A percentile compares a stretch with the other conserved stretches of the same genome.
Evolutionary conservation across 1,140 invertebrate species (phyloP).

Genomic region (Drosophila sturtevanti): DNA sequence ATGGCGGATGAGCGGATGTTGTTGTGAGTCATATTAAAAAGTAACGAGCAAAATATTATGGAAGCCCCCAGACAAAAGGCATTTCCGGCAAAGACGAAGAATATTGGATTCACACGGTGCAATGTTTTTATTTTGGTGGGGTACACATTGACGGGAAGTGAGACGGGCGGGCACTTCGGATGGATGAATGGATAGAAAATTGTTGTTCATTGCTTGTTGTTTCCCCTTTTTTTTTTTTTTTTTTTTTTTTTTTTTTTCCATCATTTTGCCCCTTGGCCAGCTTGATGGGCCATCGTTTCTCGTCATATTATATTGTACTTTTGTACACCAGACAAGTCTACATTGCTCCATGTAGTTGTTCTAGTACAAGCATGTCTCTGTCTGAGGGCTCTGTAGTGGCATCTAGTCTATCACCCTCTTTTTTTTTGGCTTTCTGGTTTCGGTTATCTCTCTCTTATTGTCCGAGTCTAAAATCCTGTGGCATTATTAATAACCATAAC

Average conservation of each 20-base stretch:
- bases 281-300: constrained; percentile 34
- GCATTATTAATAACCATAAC: constrained; percentile 80
- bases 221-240: constrained; percentile 11
- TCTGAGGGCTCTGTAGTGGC: constrained; percentile 9
- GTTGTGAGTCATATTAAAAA: constrained; percentile 79
- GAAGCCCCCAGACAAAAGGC: constrained; percentile 72
- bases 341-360: constrained; percentile 64
- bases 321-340: constrained; percentile 71
- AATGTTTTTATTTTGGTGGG: constrained; percentile 43
- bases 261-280: constrained; percentile 18
- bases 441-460: constrained; percentile 29
- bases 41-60: constrained; percentile 80
- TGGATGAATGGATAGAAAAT: constrained; percentile 22
- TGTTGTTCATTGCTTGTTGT: constrained; percentile 59
- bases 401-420: background rate
- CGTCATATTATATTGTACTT: constrained; percentile 72
- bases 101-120: constrained; percentile 77
- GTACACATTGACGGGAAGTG: constrained; percentile 21
- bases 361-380: constrained; percentile 28
- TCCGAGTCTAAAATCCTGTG: constrained; percentile 27
- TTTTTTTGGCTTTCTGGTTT: background rate
- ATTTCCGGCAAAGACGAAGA: constrained; percentile 60
- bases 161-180: too few species aligned
- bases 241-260: constrained; percentile 9
- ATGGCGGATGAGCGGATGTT: constrained; percentile 63